phyloP scores from a whole-genome alignment of 2,888 invertebrate genomes.

The Aleiodes testaceus region DNA sequence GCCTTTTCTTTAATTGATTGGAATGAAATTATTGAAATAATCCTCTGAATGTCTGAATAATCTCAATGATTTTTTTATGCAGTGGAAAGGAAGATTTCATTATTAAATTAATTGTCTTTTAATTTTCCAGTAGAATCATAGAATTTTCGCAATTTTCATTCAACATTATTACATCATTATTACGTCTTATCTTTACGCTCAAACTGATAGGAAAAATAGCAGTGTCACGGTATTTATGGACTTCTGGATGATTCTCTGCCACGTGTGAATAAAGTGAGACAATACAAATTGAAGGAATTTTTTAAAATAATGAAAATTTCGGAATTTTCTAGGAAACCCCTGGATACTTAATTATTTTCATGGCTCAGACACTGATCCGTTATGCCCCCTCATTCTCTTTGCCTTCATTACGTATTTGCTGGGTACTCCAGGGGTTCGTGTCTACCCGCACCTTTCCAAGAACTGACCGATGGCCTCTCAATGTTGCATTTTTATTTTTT shows the following conservation, averaged over 20 bases:
- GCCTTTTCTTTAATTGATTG: too few species aligned
- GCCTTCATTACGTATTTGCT: not conserved
- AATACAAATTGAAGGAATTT: too few species aligned
- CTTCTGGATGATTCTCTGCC: not conserved
- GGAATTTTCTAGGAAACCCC: not conserved
- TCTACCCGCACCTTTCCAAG: constrained; percentile 4
- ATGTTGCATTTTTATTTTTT: not conserved
- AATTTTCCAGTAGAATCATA: too few species aligned
- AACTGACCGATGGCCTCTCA: not conserved
- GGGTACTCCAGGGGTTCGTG: not conserved
- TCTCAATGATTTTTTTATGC: too few species aligned
- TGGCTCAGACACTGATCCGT: not conserved
- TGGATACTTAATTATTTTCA: not conserved
- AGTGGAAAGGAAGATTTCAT: too few species aligned
- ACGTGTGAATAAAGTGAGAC: not conserved
- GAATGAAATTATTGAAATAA: too few species aligned
- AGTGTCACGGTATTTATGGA: not conserved
- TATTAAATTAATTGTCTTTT: too few species aligned
- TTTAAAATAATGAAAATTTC: not conserved
- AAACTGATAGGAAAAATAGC: not conserved
- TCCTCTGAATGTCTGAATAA: too few species aligned
- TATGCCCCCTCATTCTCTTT: not conserved
- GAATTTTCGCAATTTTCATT: too few species aligned
- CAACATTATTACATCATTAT: not conserved
- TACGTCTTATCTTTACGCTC: not conserved